These are phyloP conservation scores for Ancistrus triradiatus DNA, from an alignment of 2,113 vertebrate genomes.

Conservation along the genomic window DNA sequence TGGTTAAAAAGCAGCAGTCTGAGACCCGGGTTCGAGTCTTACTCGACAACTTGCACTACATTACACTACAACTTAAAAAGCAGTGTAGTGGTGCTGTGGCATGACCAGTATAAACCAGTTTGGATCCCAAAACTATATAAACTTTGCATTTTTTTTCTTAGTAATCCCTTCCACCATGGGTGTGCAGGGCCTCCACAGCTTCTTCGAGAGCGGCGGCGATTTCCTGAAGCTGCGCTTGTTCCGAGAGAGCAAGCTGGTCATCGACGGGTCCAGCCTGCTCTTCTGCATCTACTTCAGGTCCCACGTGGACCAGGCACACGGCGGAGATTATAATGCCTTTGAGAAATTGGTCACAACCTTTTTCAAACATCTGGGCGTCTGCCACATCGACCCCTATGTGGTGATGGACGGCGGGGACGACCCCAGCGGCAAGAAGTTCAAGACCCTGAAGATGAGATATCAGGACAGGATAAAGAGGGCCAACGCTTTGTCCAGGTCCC, in stretches of 20 bases:
- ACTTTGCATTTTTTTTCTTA: too few relatives aligned
- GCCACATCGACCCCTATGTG: conserved; percentile 73
- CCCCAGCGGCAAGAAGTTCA: conserved; percentile 67
- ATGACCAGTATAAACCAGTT: too few relatives aligned
- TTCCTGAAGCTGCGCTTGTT: conserved; percentile 62
- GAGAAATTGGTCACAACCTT: conserved; percentile 60
- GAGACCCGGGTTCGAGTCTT: too few relatives aligned
- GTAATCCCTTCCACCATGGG: conserved; percentile 62
- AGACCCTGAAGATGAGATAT: conserved; percentile 56
- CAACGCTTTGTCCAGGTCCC: conserved; percentile 54
- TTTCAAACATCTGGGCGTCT: conserved; percentile 66
- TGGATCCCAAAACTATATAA: too few relatives aligned
- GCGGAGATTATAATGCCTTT: conserved; percentile 79
- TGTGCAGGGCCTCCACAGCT: conserved; percentile 62
- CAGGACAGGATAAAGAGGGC: conserved; percentile 60
- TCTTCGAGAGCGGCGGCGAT: conserved; percentile 55
- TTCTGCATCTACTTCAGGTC: conserved; percentile 66
- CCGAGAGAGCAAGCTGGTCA: conserved; percentile 67
- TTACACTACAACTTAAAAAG: too few relatives aligned
- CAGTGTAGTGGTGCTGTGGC: too few relatives aligned
- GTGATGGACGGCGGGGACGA: conserved; percentile 79
- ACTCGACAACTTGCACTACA: too few relatives aligned
- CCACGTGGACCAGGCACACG: conserved; percentile 67
- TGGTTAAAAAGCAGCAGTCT: too few relatives aligned
- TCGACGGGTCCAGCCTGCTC: conserved; percentile 76